Evolutionary conservation across 2,888 invertebrate genomes (phyloP).

Genomic region (Tetropium fuscum): DNA sequence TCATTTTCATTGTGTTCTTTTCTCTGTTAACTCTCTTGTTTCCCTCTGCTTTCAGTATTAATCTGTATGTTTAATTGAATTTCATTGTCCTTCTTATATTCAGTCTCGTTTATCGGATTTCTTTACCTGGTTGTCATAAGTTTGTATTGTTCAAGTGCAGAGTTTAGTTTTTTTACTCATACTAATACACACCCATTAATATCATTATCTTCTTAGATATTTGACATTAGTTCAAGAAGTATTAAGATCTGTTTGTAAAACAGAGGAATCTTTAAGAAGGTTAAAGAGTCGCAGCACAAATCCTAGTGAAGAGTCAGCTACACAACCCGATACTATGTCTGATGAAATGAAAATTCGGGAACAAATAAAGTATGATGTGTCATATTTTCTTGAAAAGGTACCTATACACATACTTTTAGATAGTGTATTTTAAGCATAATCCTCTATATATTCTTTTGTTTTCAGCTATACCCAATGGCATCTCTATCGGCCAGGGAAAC

Average conservation of each 20-base stretch:
- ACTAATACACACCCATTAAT: too few relatives aligned
- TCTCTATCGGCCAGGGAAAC: conserved; percentile 33
- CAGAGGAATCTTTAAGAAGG: conserved; percentile 92
- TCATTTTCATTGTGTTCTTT: too few relatives aligned
- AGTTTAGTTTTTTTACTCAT: too few relatives aligned
- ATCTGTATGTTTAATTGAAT: not conserved
- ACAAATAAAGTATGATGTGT: conserved; percentile 89
- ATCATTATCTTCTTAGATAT: conserved; percentile 71
- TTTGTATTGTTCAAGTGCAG: too few relatives aligned
- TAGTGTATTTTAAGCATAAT: too few relatives aligned
- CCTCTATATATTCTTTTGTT: conserved; percentile 23
- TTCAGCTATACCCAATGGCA: conserved; percentile 47
- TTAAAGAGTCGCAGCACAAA: conserved; percentile 72
- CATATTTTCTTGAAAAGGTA: conserved; percentile 74
- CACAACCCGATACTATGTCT: conserved; percentile 66
- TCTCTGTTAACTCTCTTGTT: too few relatives aligned
- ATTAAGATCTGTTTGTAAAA: conserved; percentile 92
- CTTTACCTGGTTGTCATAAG: not conserved
- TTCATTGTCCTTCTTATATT: too few relatives aligned
- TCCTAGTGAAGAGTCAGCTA: conserved; percentile 64
- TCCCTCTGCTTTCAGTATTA: not conserved
- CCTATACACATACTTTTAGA: too few relatives aligned
- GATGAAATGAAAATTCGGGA: conserved; percentile 96
- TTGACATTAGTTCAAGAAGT: conserved; percentile 86
- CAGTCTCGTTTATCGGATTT: too few relatives aligned